Base-by-base conservation (phyloP, 1,140 invertebrate genomes). In the Zaprionus davidi region DNA sequence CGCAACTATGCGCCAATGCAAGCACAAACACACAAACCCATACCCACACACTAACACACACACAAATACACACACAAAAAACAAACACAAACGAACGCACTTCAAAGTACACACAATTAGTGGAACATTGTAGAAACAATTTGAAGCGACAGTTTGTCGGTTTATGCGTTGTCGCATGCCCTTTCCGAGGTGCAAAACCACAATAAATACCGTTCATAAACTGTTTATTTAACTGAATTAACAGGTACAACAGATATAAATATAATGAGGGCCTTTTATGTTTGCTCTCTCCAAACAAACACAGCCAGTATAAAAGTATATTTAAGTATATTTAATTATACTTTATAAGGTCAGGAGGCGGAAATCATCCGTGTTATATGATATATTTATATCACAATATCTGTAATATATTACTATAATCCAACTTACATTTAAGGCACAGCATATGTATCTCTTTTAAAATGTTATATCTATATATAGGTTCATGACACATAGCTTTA, bases 61-160 rank as follows among this genome's bases (percentile, higher is more conserved):
- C 12, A 31, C 13, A 28, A 9, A 62, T 24, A 66, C 24, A 56
- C 20, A 17, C 4, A 24, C 17, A 66, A 17, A 17, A 56, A 13
- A 41, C 31, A 41, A 17, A 53, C 49, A 36, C 12, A 64, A 17
- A 15, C 49, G 15, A 20, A 17, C 24, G 20, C 6, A 49, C 60
- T 49, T 34, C 46, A 49, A 20, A 22, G 26, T 34, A 20, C 51
- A 34, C 58, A 58, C 51, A 68, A 68, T 77, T 77, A 68, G 64
- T 51, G 63, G 24, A 22, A 67, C 51, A 72, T 67, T 72, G 63
- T 63, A 31, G 59, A 71, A 66, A 69, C 66, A 60, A 75, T 53
- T 20, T 11, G 26, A 70, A 51, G 17, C 26, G 24, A 34, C 46
- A 28, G 34, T 49, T 56, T 20, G 58, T 28, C 26, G 49, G 44